phyloP scores from a whole-genome alignment of 1,140 invertebrate genomes.

The Drosophila ohnishii region DNA sequence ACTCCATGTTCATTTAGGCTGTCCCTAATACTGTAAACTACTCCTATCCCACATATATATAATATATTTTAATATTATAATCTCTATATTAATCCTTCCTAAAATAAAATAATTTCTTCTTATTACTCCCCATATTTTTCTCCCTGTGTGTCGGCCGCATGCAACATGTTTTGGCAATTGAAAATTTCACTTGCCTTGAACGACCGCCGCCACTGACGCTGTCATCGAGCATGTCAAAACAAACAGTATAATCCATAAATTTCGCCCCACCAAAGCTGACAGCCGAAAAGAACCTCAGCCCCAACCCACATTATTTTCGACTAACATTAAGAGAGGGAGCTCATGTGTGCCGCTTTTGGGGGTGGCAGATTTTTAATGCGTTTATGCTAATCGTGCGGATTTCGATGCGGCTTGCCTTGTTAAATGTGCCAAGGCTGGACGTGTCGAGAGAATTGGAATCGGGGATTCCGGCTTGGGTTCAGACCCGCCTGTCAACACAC shows the following conservation, averaged over 20 bases:
- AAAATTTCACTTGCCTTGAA: constrained; percentile 28
- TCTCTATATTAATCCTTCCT: background rate
- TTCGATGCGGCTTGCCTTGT: constrained; percentile 75
- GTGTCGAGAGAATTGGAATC: constrained; percentile 30
- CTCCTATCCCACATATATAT: no score
- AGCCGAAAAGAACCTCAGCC: background rate
- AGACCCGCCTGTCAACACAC: constrained; percentile 57
- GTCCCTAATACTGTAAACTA: no score
- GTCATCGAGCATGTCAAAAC: constrained; percentile 82
- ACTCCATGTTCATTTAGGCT: no score
- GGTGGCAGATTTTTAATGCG: constrained; percentile 82
- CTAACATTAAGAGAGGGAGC: background rate
- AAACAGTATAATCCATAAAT: constrained; percentile 77
- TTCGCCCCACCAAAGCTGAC: constrained; percentile 8
- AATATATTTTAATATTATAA: background rate
- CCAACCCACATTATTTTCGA: constrained; percentile 7
- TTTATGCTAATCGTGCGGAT: constrained; percentile 81
- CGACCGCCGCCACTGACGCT: constrained; percentile 29
- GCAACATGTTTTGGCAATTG: constrained; percentile 50
- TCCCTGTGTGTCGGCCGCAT: background rate
- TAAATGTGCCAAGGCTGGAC: constrained; percentile 73
- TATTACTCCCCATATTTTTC: background rate
- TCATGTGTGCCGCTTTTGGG: constrained; percentile 25
- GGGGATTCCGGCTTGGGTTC: constrained; percentile 4
- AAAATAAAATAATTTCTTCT: background rate